These are phyloP conservation scores for Narcine bancroftii DNA, from an alignment of 2,113 vertebrate genomes.

Conservation along the genomic window DNA sequence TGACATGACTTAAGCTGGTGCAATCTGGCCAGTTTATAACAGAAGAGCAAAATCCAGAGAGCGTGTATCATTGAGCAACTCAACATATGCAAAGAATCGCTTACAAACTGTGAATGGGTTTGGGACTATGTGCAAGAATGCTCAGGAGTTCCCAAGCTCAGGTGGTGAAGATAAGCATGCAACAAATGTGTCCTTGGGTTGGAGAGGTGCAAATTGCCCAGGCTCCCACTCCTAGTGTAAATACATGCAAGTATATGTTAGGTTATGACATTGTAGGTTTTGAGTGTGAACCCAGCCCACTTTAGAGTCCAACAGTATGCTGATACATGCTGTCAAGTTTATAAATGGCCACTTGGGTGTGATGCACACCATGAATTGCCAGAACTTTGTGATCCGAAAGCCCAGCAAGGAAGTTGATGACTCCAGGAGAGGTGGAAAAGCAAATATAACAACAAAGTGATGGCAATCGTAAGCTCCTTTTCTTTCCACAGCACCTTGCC, in stretches of 20 bases:
- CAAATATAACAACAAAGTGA: background rate
- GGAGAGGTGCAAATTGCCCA: slow-evolving; percentile 8
- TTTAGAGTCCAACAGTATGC: background rate
- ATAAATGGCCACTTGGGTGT: background rate
- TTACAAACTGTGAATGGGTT: background rate
- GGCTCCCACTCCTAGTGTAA: background rate
- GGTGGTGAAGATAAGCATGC: background rate
- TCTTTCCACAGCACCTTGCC: background rate
- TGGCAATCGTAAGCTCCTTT: background rate
- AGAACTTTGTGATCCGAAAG: background rate
- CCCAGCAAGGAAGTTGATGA: background rate
- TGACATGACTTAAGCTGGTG: background rate
- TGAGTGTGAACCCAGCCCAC: background rate
- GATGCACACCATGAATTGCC: background rate
- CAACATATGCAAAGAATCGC: background rate
- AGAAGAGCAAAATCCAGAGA: background rate
- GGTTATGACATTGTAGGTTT: background rate
- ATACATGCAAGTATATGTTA: background rate
- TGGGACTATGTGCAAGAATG: background rate
- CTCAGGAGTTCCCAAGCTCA: slow-evolving; percentile 8
- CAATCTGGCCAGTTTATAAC: background rate
- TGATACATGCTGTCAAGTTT: background rate
- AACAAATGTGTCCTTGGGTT: background rate
- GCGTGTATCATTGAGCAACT: background rate
- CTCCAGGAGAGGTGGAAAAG: background rate